Evolutionary conservation across 2,113 vertebrate genomes (phyloP).

Genomic region (Heterocephalus glaber): DNA sequence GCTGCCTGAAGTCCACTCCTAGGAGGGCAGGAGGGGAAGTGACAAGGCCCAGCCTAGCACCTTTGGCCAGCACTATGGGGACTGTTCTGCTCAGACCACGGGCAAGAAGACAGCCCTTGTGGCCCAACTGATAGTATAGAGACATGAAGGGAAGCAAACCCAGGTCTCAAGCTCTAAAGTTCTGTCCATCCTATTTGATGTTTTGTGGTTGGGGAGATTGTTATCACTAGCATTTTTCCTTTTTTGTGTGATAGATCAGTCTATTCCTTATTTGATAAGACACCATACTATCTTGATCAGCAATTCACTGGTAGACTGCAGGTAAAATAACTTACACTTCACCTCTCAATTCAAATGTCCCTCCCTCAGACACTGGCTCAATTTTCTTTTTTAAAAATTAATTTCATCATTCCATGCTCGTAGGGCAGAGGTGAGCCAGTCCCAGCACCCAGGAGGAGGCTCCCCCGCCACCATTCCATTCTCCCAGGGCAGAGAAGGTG

Average conservation of each 20-base stretch:
- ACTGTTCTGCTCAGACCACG: background rate
- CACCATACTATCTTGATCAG: background rate
- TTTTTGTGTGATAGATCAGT: background rate
- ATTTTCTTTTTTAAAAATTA: no score
- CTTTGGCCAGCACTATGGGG: background rate
- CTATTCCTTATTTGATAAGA: background rate
- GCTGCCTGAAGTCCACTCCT: background rate
- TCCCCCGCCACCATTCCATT: no score
- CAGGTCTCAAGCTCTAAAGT: background rate
- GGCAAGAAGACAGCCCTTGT: background rate
- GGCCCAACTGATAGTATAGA: background rate
- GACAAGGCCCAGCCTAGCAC: background rate
- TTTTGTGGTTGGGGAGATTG: background rate
- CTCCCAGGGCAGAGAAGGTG: no score
- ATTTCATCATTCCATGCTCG: no score
- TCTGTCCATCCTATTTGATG: slow-evolving; percentile 18
- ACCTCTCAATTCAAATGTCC: background rate
- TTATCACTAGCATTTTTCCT: background rate
- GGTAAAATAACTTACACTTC: background rate
- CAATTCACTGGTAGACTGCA: background rate
- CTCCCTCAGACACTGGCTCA: background rate
- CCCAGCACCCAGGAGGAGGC: no score
- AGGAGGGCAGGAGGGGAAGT: background rate
- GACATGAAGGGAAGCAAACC: background rate
- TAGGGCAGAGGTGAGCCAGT: no score